Evolutionary conservation across 1,140 invertebrate genomes (phyloP).

Genomic region (Atta texana): DNA sequence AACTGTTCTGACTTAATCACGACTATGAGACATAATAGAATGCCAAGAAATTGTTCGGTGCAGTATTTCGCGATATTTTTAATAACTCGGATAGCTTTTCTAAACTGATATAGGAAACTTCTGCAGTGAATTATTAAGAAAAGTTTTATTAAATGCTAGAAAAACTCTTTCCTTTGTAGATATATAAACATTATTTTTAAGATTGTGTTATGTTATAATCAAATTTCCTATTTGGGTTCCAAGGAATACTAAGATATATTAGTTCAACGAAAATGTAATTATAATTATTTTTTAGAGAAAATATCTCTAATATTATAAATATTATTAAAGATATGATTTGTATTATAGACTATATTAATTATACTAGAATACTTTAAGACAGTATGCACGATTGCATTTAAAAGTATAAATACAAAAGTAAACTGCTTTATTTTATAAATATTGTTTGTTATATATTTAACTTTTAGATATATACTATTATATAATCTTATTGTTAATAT

Average conservation of each 20-base stretch:
- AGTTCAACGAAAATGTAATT: not conserved
- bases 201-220: not conserved
- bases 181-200: not conserved
- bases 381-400: not conserved
- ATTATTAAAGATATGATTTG: not conserved
- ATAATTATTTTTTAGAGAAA: not conserved
- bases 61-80: constrained; percentile 66
- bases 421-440: not conserved
- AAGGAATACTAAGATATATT: not conserved
- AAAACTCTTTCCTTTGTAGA: not conserved
- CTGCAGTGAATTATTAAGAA: not conserved
- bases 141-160: not conserved
- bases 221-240: not conserved
- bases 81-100: not conserved
- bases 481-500: too few species aligned
- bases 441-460: not conserved
- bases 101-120: not conserved
- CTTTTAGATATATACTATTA: not conserved
- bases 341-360: too few species aligned
- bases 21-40: constrained; percentile 33
- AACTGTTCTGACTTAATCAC: constrained; percentile 25
- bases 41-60: constrained; percentile 48
- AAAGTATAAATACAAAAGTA: not conserved
- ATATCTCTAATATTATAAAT: not conserved
- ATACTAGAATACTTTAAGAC: not conserved